Conservation (phyloP, 2,888 invertebrate species). For the Synergus umbraculus region DNA sequence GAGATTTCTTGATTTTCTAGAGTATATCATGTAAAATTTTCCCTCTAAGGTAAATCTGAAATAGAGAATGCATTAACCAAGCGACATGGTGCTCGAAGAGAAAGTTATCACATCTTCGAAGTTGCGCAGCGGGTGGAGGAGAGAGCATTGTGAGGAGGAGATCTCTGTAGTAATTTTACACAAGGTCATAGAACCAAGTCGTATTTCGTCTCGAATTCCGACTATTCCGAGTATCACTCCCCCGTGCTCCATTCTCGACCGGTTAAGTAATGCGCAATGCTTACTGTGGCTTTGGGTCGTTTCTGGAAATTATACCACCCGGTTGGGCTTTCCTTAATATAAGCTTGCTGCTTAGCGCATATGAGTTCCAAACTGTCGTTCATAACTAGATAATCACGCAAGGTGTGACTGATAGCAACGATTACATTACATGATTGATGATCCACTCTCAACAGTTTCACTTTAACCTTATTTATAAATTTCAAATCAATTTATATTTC, state of each 20-base stretch:
- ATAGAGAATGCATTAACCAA: constrained; percentile 13
- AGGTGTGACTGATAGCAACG: constrained; percentile 14
- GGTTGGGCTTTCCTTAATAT: constrained; percentile 61
- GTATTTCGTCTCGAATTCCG: constrained; percentile 62
- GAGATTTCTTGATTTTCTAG: neutral
- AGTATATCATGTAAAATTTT: neutral
- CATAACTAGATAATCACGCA: constrained; percentile 16
- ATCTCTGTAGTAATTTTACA: constrained; percentile 39
- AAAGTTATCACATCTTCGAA: constrained; percentile 18
- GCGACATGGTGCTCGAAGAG: constrained; percentile 9
- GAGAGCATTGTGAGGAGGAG: constrained; percentile 27
- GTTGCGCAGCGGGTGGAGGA: constrained; percentile 23
- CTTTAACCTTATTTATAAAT: neutral
- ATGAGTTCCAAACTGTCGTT: constrained; percentile 21
- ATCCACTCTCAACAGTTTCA: neutral
- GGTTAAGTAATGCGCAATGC: constrained; percentile 67
- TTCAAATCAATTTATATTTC: neutral
- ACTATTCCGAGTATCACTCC: constrained; percentile 57
- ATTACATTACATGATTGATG: constrained; percentile 7
- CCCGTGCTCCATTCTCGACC: constrained; percentile 62
- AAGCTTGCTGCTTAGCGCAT: constrained; percentile 43
- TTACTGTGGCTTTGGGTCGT: constrained; percentile 63
- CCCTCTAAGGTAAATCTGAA: neutral
- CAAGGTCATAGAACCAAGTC: constrained; percentile 60
- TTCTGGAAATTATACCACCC: constrained; percentile 61